Percentiles rank a stretch among this genome's conserved stretches.
phyloP scores from a whole-genome alignment of 2,797 vertebrate species.

The Halcyon chelicuti region DNA sequence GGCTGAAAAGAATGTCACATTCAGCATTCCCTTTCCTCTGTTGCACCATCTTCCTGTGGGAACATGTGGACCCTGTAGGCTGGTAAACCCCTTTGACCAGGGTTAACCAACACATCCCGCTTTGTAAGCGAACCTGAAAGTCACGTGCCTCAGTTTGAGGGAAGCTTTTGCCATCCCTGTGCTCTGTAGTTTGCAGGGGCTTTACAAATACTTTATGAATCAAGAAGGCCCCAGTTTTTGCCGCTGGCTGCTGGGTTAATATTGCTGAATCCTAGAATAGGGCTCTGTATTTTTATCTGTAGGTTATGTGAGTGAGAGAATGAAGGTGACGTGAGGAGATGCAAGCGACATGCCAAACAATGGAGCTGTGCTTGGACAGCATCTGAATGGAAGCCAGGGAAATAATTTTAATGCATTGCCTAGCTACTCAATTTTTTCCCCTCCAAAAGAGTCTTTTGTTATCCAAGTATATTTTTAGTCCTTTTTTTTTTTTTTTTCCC shows the following conservation, averaged over 20 bases:
- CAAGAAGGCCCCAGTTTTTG: neutral
- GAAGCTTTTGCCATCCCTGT: neutral
- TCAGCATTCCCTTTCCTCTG: neutral
- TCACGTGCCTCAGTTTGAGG: neutral
- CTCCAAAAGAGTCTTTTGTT: slow-evolving; percentile 29
- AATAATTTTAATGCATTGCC: slow-evolving; percentile 49
- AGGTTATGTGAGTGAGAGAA: slow-evolving; percentile 15
- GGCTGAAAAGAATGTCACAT: neutral
- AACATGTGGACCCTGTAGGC: neutral
- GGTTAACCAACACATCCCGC: rapidly evolving
- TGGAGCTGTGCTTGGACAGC: slow-evolving; percentile 60
- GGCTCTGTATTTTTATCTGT: neutral
- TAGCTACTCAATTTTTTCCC: neutral
- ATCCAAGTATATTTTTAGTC: slow-evolving; percentile 46
- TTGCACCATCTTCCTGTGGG: neutral
- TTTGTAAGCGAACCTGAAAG: neutral
- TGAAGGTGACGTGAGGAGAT: slow-evolving; percentile 19
- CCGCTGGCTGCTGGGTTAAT: neutral
- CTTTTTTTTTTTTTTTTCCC: neutral
- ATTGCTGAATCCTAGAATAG: neutral
- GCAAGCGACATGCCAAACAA: neutral
- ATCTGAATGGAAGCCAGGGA: slow-evolving; percentile 48
- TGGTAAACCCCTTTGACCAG: neutral
- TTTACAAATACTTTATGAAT: slow-evolving; percentile 17
- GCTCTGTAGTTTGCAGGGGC: neutral